Evolutionary conservation across 2,888 invertebrate species (phyloP).

Genomic region (Aspidapion aeneum): DNA sequence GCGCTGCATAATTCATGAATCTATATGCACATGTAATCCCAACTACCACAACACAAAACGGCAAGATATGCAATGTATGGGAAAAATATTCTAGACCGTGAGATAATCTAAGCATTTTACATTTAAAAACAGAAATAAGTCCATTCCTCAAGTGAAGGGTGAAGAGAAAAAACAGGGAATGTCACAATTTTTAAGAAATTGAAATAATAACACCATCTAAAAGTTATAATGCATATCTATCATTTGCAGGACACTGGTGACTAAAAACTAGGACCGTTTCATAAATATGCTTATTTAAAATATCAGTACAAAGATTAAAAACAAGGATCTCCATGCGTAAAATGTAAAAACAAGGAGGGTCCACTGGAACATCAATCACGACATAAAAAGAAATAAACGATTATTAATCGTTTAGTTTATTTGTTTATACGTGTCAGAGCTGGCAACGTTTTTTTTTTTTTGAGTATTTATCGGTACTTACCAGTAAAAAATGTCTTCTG

Average conservation of each 20-base stretch:
- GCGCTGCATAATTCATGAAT: neutral
- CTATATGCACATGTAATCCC: neutral
- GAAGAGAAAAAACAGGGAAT: neutral
- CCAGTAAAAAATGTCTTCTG: neutral
- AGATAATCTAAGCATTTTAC: neutral
- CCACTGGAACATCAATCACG: no score
- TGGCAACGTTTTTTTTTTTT: neutral
- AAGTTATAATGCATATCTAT: no score
- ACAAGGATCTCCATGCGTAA: neutral
- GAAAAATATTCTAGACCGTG: neutral
- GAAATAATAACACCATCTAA: no score
- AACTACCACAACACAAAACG: neutral
- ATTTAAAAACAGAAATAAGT: neutral
- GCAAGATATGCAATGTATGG: neutral
- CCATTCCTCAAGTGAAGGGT: neutral
- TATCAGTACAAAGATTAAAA: no score
- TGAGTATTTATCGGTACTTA: neutral
- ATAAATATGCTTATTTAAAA: no score
- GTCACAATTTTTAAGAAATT: neutral
- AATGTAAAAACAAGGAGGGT: neutral
- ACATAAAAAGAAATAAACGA: no score
- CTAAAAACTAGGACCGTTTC: no score
- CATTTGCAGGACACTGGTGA: no score
- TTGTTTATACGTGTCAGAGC: no score
- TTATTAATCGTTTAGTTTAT: no score